Evolutionary conservation across 2,888 invertebrate genomes (phyloP), one percentile per base, ranked within the genome.

Genomic region (Oscheius sp.): DNA sequence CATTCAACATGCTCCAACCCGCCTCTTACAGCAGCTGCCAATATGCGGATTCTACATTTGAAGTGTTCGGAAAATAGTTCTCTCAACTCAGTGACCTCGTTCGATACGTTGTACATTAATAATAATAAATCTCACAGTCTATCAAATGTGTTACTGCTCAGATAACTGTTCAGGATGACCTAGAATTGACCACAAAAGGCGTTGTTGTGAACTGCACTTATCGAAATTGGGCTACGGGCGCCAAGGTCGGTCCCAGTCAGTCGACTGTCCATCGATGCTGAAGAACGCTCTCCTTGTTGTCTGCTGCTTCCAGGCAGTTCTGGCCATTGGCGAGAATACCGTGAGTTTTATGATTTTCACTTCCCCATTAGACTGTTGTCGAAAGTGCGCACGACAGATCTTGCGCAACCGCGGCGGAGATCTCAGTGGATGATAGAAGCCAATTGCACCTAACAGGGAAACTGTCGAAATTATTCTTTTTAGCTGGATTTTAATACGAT

Each of bases 1-100:
- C 88, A n/a, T 88, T 88, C 85, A 88, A 88, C 80, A 78, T 88
- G 70, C 82, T 88, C 13, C 88, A 88, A 76, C 88, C 88, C 23
- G 86, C 86, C 27, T 79, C 81, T 49, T 88, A 88, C 83, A 77
- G 79, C 13, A 83, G 83, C 69, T 88, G 88, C 68, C 88, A 88
- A 75, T 88, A 88, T 76, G 88, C 88, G 35, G 88, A 88, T 76
- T 83, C 80, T 68, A 88, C 88, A 2, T 88, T 88, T 77, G 86
- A 88, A 78, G 83, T 88, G 53, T 88, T 88, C 80, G 88, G 88
- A 72, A 70, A 70, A 53, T 59, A 70, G 69, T 29, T 35, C 35
- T 66, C 66, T 66, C 66, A 69, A 27, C 58, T 69, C 58, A 66
- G 55, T 59, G 70, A 70, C 59, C 59, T 59, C 70, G 52, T 52